A percentile compares a stretch with the other conserved stretches of the same genome.
These are phyloP conservation scores for Python bivittatus DNA, from an alignment of 2,113 vertebrate species.

Conservation along the genomic window DNA sequence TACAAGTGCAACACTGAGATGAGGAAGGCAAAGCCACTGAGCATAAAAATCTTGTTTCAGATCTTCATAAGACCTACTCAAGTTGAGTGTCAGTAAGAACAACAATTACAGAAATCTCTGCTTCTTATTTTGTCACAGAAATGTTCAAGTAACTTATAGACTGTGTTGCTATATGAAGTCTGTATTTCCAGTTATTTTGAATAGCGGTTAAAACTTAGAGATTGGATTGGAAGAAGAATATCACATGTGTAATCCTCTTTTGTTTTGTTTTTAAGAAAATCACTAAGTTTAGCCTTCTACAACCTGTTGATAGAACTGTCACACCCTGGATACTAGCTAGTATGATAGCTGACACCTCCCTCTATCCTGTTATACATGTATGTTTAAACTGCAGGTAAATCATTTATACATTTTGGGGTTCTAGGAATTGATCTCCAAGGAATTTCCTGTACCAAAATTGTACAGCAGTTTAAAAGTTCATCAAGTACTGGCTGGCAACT, in stretches of 20 bases:
- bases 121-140: background rate
- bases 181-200: background rate
- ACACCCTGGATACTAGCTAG: background rate
- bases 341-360: background rate
- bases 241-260: background rate
- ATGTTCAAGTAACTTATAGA: background rate
- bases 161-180: background rate
- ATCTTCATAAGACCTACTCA: background rate
- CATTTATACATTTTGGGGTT: constrained; percentile 29
- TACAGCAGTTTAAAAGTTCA: constrained; percentile 39
- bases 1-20: too few species aligned
- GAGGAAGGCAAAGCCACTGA: background rate
- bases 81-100: background rate
- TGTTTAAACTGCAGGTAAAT: background rate
- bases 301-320: background rate
- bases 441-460: background rate
- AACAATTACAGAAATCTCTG: background rate
- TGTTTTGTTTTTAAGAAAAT: background rate
- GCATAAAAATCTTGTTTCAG: background rate
- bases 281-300: background rate
- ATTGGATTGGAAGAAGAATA: background rate
- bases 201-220: background rate
- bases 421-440: constrained; percentile 14
- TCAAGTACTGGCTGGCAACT: constrained; percentile 29
- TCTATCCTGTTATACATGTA: background rate